Base-by-base conservation (phyloP, 2,888 invertebrate species). In the Leptopterna dolabrata region DNA sequence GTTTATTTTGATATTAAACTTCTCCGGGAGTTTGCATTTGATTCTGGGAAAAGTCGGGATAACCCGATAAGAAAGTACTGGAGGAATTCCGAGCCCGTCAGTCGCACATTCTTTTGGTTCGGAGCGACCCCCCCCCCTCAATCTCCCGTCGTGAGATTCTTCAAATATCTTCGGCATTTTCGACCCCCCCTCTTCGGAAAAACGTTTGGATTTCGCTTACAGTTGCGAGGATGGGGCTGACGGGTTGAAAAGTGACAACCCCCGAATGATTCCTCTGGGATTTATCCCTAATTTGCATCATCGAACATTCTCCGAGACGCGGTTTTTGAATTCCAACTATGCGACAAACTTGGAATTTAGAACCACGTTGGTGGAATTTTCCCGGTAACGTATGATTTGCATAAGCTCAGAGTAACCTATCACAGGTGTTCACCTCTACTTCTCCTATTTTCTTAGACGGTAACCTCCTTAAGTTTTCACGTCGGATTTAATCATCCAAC, bases 1-100 rank as follows among this genome's bases (percentile, higher is more conserved):
- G 76, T 43, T 76, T 76, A 76, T 76, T 76, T 76, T 76, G 76
- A 76, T 76, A 76, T 76, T 43, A 76, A 41, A 76, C 76, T 76
- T 19, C 30, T 3, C 11, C 36, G 6, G 13, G 19, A 36, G 76
- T 76, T 76, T 41, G 41, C 30, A 73, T 76, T 76, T n/a, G 11
- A 24, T 13, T 24, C n/a, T 4, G n/a, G 24, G 43, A 30, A 36
- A 73, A 29, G 73, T n/a, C 16, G 0, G 36, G 43, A 76, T 76
- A 76, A 76, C 76, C 76, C 76, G 43, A 76, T 76, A 76, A 43
- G 76, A 24, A 76, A 76, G 30, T 16, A 41, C 43, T 76, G 4
- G 3, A 3, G 41, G 24, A 76, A 76, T 76, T 76, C 76, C 76
- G 36, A 11, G 24, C n/a, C 76, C 41, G 76, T 43, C 76, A 41